Evolutionary conservation across 2,888 invertebrate genomes (phyloP).

Genomic region (Sialis lutaria): DNA sequence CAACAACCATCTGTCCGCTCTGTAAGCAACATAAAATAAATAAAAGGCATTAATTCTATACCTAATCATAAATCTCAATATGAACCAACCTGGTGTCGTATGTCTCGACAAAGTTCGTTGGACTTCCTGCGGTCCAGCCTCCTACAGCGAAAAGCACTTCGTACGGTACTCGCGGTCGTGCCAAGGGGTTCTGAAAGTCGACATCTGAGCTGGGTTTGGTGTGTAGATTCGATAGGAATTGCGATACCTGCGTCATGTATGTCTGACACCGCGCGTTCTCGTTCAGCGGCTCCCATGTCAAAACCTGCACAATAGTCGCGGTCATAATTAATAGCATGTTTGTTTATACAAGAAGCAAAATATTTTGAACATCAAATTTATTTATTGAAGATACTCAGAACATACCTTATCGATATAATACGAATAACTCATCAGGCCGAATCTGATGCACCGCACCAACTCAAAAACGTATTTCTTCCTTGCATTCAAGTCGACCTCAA

Average conservation of each 20-base stretch:
- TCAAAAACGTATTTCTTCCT: conserved; percentile 36
- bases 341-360: neutral
- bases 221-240: conserved; percentile 33
- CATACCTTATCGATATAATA: conserved; percentile 27
- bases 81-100: conserved; percentile 49
- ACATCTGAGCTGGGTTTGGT: conserved; percentile 30
- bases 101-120: conserved; percentile 61
- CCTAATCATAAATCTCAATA: conserved; percentile 9
- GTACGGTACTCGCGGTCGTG: conserved; percentile 55
- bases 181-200: conserved; percentile 35
- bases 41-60: neutral
- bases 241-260: conserved; percentile 26
- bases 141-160: conserved; percentile 69
- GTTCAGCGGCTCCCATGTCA: conserved; percentile 33
- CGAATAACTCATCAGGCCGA: conserved; percentile 42
- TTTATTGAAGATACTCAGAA: too few relatives aligned
- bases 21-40: conserved; percentile 16
- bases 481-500: conserved; percentile 36
- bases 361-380: neutral
- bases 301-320: conserved; percentile 17
- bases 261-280: conserved; percentile 34
- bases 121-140: conserved; percentile 73
- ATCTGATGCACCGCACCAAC: conserved; percentile 45
- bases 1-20: conserved; percentile 61
- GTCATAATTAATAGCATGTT: neutral